Percentiles rank a stretch among this genome's conserved stretches.
Evolutionary conservation across 1,140 invertebrate genomes (phyloP).

Genomic region (Drosophila virilis): DNA sequence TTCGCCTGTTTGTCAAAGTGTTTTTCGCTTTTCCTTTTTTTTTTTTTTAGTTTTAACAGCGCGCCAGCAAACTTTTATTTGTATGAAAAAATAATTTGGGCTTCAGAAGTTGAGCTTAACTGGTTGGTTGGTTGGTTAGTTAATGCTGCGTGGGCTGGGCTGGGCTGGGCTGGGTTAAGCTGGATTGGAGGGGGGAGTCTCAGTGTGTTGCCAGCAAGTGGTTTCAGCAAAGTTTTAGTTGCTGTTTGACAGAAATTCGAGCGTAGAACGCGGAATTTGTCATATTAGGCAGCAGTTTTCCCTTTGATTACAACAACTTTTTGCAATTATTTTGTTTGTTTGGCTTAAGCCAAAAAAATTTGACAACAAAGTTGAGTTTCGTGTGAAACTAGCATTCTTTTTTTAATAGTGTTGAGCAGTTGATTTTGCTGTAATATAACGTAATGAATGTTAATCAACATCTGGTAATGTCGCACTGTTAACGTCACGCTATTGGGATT

Average conservation of each 20-base stretch:
- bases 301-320: neutral
- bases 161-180: neutral
- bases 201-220: constrained; percentile 16
- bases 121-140: neutral
- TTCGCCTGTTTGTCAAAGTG: constrained; percentile 20
- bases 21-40: constrained; percentile 5
- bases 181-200: neutral
- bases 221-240: constrained; percentile 19
- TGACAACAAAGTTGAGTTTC: neutral
- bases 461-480: no score
- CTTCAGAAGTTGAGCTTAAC: constrained; percentile 34
- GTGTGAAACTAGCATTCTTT: neutral
- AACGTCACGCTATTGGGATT: no score
- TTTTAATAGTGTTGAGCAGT: no score
- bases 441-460: no score
- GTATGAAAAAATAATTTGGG: constrained; percentile 48
- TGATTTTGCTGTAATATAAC: no score
- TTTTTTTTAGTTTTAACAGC: constrained; percentile 13
- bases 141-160: neutral
- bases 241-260: constrained; percentile 17
- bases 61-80: constrained; percentile 48
- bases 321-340: constrained; percentile 13
- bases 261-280: constrained; percentile 14
- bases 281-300: constrained; percentile 4
- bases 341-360: neutral